These are phyloP conservation scores for Macquaria ambigua DNA, from an alignment of 2,113 vertebrate genomes.

Conservation along the genomic window DNA sequence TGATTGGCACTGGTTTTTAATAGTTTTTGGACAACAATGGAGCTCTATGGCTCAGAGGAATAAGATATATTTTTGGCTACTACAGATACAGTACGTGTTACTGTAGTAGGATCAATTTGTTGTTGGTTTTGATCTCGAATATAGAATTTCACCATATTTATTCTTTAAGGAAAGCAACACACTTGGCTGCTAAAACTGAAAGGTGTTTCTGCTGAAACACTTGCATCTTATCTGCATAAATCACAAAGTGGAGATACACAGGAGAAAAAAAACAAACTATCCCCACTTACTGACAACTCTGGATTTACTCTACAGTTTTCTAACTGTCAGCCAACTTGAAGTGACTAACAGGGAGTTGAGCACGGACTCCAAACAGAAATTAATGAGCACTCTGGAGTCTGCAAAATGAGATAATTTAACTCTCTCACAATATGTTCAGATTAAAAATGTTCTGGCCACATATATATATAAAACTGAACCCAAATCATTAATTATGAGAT, in stretches of 20 bases:
- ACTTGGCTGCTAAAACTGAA: neutral
- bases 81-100: neutral
- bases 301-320: conserved; percentile 26
- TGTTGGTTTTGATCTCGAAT: neutral
- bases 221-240: neutral
- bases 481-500: neutral
- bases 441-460: neutral
- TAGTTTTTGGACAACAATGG: neutral
- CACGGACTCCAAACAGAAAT: conserved; percentile 8
- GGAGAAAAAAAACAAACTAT: neutral
- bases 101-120: neutral
- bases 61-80: neutral
- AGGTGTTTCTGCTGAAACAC: neutral
- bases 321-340: conserved; percentile 21
- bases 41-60: neutral
- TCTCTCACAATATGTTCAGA: neutral
- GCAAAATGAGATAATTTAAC: neutral
- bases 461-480: too few relatives aligned
- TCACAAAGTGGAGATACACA: neutral
- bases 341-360: neutral
- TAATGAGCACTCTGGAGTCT: conserved; percentile 29
- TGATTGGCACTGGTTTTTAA: neutral
- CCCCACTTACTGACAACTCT: neutral
- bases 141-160: neutral
- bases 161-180: neutral